phyloP scores from a whole-genome alignment of 1,140 invertebrate species.

The Drosophila lacteicornis region DNA sequence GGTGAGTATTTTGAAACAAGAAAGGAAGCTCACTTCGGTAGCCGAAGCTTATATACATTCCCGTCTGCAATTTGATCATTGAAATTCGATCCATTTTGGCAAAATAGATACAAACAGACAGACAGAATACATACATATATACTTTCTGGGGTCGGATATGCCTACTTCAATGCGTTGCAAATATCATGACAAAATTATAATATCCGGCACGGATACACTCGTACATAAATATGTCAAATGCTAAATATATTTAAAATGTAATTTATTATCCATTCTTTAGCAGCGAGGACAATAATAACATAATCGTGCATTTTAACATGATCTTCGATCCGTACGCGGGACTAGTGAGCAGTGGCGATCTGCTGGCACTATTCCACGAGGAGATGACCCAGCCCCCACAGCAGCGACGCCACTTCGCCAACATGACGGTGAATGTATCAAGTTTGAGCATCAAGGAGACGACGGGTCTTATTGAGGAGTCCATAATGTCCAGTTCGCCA shows the following conservation, averaged over 20 bases:
- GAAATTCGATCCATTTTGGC: too few relatives aligned
- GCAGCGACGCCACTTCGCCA: constrained; percentile 87
- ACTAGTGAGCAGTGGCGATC: constrained; percentile 78
- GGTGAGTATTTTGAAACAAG: constrained; percentile 86
- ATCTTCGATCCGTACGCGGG: constrained; percentile 88
- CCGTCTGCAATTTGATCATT: too few relatives aligned
- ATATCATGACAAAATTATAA: too few relatives aligned
- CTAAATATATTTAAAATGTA: not conserved
- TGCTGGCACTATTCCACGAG: constrained; percentile 78
- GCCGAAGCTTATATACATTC: too few relatives aligned
- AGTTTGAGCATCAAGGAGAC: constrained; percentile 89
- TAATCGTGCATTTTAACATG: constrained; percentile 91
- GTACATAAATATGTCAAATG: too few relatives aligned
- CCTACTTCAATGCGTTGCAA: too few relatives aligned
- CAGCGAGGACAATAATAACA: constrained; percentile 87
- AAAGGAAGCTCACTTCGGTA: too few relatives aligned
- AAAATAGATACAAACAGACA: too few relatives aligned
- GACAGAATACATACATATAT: too few relatives aligned
- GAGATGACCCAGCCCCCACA: constrained; percentile 65
- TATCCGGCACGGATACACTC: too few relatives aligned
- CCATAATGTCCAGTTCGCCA: constrained; percentile 79
- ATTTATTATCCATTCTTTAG: constrained; percentile 82
- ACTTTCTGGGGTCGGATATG: too few relatives aligned
- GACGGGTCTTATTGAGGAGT: constrained; percentile 77
- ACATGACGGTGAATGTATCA: constrained; percentile 88